These are phyloP conservation scores for Megaleporinus macrocephalus DNA, from an alignment of 2,113 vertebrate genomes.

Conservation along the genomic window DNA sequence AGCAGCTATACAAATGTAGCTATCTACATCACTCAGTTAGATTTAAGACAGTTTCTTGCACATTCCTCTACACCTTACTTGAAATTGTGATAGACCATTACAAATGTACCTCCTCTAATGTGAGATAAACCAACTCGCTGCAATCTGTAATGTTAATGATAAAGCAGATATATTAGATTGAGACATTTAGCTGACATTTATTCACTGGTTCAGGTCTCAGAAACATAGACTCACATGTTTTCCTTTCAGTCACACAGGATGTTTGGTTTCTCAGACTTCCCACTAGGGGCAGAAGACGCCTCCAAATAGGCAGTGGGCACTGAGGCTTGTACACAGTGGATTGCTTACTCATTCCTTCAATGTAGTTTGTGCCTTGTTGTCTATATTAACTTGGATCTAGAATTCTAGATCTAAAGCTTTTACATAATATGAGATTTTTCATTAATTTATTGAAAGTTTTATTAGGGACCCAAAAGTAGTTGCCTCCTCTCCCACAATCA, in stretches of 20 bases:
- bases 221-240: not conserved
- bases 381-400: not conserved
- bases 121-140: slow-evolving; percentile 29
- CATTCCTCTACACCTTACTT: slow-evolving; percentile 31
- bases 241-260: not conserved
- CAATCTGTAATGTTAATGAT: slow-evolving; percentile 26
- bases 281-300: slow-evolving; percentile 57
- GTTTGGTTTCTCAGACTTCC: slow-evolving; percentile 3
- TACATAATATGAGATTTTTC: too few relatives aligned
- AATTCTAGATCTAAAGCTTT: too few relatives aligned
- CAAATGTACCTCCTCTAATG: slow-evolving; percentile 40
- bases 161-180: slow-evolving; percentile 19
- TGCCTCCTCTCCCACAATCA: too few relatives aligned
- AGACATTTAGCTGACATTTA: slow-evolving; percentile 7
- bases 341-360: not conserved
- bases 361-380: not conserved
- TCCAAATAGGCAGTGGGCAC: slow-evolving; percentile 11
- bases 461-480: too few relatives aligned
- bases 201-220: not conserved
- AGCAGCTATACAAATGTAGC: slow-evolving; percentile 22
- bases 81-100: slow-evolving; percentile 26
- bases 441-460: too few relatives aligned
- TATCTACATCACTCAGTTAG: slow-evolving; percentile 22
- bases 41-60: slow-evolving; percentile 14
- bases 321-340: not conserved